phyloP scores from a whole-genome alignment of 2,113 vertebrate species.

The Epinephelus lanceolatus region DNA sequence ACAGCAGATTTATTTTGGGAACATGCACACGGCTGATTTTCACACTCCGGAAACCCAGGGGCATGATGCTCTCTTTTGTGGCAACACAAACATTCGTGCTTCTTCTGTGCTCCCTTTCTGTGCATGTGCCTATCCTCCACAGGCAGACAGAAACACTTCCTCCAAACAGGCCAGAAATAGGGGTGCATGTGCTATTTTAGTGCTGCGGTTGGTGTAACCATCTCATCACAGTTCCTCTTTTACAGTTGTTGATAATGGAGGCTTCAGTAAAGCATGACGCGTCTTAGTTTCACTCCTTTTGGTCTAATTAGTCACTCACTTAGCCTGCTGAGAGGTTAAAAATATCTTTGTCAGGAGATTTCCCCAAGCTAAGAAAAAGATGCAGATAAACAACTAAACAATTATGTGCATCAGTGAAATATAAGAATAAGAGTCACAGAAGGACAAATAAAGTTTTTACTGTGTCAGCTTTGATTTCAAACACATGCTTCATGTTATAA shows the following conservation, averaged over 20 bases:
- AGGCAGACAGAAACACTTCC: slow-evolving; percentile 71
- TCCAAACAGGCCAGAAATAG: slow-evolving; percentile 69
- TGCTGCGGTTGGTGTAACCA: slow-evolving; percentile 49
- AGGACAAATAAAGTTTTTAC: slow-evolving; percentile 17
- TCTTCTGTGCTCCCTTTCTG: slow-evolving; percentile 47
- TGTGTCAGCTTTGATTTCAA: slow-evolving; percentile 17
- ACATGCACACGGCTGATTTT: slow-evolving; percentile 13
- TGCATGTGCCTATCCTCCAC: slow-evolving; percentile 48
- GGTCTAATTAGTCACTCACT: slow-evolving; percentile 2
- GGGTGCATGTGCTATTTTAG: slow-evolving; percentile 72
- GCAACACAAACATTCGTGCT: slow-evolving; percentile 58
- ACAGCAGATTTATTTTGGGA: slow-evolving; percentile 60
- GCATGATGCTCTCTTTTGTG: slow-evolving; percentile 44
- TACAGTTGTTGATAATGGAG: slow-evolving; percentile 60
- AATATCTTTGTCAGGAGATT: neutral
- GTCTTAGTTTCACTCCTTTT: slow-evolving; percentile 42
- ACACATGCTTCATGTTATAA: slow-evolving; percentile 32
- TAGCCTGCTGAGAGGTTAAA: neutral
- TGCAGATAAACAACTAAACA: too few species aligned
- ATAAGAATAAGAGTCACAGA: neutral
- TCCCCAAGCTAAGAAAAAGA: neutral
- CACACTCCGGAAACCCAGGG: slow-evolving; percentile 41
- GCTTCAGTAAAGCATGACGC: slow-evolving; percentile 9
- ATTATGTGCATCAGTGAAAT: neutral
- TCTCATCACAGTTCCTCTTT: slow-evolving; percentile 68